These are phyloP conservation scores for Aegotheles bennettii DNA, from an alignment of 2,113 vertebrate species.

Conservation along the genomic window DNA sequence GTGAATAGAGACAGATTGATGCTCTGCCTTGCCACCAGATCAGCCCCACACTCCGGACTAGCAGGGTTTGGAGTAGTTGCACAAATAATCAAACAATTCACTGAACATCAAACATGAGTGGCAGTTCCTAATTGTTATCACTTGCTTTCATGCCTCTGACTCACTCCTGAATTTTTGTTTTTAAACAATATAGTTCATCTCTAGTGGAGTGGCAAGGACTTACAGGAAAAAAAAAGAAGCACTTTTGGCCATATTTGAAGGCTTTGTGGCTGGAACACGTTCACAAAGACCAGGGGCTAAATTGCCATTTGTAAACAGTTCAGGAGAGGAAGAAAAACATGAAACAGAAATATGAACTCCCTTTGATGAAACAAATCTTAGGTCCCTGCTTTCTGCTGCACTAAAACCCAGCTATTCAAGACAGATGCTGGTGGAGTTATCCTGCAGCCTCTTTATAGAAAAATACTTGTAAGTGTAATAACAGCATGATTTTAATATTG, in stretches of 20 bases:
- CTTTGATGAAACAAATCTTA: not conserved
- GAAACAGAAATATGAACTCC: not conserved
- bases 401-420: not conserved
- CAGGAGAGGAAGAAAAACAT: not conserved
- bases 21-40: not conserved
- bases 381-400: not conserved
- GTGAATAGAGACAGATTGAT: not conserved
- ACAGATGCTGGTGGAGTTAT: not conserved
- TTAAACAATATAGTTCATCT: not conserved
- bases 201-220: not conserved
- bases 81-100: not conserved
- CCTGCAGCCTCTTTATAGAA: not conserved
- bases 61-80: not conserved
- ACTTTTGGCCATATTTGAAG: not conserved
- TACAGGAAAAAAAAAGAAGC: not conserved
- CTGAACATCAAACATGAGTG: not conserved
- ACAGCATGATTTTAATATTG: constrained; percentile 9
- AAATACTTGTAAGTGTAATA: not conserved
- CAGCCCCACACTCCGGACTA: not conserved
- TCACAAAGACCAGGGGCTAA: not conserved
- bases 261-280: not conserved
- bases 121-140: not conserved
- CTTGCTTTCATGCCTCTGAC: not conserved
- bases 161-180: not conserved
- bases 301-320: not conserved